Evolutionary conservation across 2,113 vertebrate genomes (phyloP).

Genomic region (Rattus rattus): DNA sequence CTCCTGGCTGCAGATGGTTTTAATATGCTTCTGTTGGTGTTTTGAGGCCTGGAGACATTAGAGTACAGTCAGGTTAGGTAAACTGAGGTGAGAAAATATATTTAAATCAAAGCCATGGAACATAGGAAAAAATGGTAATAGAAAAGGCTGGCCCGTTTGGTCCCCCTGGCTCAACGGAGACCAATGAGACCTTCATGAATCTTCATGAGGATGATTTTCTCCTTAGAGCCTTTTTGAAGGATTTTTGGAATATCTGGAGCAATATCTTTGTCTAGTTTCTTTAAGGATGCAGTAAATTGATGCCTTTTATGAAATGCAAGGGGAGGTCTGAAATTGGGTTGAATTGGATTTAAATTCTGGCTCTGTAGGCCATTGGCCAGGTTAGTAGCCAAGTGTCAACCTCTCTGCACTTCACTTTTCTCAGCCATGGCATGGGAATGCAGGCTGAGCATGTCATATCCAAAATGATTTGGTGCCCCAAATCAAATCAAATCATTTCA

Average conservation of each 20-base stretch:
- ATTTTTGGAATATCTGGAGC: too few species aligned
- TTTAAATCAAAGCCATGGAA: constrained; percentile 75
- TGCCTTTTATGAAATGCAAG: not conserved
- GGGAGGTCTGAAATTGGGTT: not conserved
- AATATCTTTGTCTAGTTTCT: not conserved
- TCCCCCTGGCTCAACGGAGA: fast-evolving
- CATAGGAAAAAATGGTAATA: constrained; percentile 64
- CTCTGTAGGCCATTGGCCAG: not conserved
- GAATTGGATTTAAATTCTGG: not conserved
- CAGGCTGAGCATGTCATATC: not conserved
- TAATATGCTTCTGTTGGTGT: constrained; percentile 85
- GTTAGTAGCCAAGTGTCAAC: not conserved
- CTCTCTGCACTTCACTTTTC: not conserved
- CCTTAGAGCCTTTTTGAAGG: not conserved
- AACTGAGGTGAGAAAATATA: constrained; percentile 80
- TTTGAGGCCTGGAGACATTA: constrained; percentile 84
- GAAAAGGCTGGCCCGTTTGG: constrained; percentile 46
- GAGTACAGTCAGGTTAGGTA: constrained; percentile 84
- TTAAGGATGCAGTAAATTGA: not conserved
- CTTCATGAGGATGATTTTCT: fast-evolving
- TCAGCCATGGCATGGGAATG: not conserved
- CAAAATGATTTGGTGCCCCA: not conserved
- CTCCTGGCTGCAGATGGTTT: constrained; percentile 82
- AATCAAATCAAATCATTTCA: not conserved
- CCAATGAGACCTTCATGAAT: not conserved